phyloP scores from a whole-genome alignment of 2,888 invertebrate species.

The Tanypteryx hageni region DNA sequence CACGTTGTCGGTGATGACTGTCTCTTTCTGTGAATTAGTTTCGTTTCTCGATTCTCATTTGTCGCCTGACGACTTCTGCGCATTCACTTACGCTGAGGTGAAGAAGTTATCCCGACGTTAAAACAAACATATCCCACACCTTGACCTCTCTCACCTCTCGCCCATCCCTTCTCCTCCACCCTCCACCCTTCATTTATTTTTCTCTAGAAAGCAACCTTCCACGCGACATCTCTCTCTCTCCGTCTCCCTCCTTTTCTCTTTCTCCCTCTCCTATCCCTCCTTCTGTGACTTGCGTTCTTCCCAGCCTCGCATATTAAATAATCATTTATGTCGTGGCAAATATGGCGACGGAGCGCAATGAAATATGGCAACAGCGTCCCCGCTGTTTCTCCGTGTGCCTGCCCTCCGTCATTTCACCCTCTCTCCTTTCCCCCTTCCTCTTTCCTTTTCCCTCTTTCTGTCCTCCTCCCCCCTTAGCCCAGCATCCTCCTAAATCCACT shows the following conservation, averaged over 20 bases:
- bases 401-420: constrained; percentile 56
- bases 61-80: constrained; percentile 6
- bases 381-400: constrained; percentile 54
- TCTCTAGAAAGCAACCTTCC: not conserved
- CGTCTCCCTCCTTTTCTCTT: not conserved
- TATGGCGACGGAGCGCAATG: constrained; percentile 62
- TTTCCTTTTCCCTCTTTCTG: not conserved
- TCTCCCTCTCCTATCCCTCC: not conserved
- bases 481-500: not conserved
- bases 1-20: not conserved
- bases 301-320: constrained; percentile 59
- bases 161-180: constrained; percentile 6
- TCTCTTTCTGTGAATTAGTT: not conserved
- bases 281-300: constrained; percentile 10
- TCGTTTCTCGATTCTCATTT: not conserved
- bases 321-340: constrained; percentile 64
- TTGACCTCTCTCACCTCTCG: constrained; percentile 47
- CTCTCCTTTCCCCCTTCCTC: not conserved
- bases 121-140: constrained; percentile 62
- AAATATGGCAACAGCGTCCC: constrained; percentile 61
- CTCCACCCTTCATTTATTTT: constrained; percentile 3
- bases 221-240: not conserved
- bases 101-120: constrained; percentile 53
- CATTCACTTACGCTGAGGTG: not conserved
- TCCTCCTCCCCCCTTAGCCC: not conserved